Percentiles rank a stretch among this genome's conserved stretches.
Conservation (phyloP, 1,140 invertebrate genomes). For the Neodiprion virginianus region DNA sequence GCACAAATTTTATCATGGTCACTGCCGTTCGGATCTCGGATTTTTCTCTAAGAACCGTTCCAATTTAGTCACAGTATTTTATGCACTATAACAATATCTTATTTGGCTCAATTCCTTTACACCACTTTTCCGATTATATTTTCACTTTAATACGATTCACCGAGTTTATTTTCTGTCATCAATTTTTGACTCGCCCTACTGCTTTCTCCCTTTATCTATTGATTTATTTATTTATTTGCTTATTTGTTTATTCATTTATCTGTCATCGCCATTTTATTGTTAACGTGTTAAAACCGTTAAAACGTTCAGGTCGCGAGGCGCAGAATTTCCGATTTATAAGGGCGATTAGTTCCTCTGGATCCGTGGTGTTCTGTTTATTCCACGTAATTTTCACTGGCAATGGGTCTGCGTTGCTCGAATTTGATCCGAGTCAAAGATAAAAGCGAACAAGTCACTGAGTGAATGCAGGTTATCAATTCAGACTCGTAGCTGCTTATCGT, state of each 20-base stretch:
- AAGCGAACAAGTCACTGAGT: too few species aligned
- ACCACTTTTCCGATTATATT: slow-evolving; percentile 17
- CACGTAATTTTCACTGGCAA: background rate
- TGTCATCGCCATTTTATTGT: too few species aligned
- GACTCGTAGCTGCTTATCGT: background rate
- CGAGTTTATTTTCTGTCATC: background rate
- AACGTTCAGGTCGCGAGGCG: too few species aligned
- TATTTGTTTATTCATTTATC: too few species aligned
- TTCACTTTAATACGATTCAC: background rate
- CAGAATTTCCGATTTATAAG: background rate
- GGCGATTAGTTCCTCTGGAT: background rate
- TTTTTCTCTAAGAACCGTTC: background rate
- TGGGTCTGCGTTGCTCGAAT: background rate
- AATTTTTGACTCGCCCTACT: background rate
- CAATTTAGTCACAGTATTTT: background rate
- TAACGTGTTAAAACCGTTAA: too few species aligned
- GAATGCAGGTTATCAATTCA: background rate
- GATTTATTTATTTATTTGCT: background rate
- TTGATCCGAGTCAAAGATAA: background rate
- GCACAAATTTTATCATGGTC: slow-evolving; percentile 50
- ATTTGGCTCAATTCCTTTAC: slow-evolving; percentile 5
- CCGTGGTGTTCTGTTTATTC: background rate
- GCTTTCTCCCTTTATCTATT: background rate
- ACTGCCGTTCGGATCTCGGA: slow-evolving; percentile 4
- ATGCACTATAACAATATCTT: background rate